Base-by-base conservation (phyloP, 2,888 invertebrate species). In the Congeria kusceri region DNA sequence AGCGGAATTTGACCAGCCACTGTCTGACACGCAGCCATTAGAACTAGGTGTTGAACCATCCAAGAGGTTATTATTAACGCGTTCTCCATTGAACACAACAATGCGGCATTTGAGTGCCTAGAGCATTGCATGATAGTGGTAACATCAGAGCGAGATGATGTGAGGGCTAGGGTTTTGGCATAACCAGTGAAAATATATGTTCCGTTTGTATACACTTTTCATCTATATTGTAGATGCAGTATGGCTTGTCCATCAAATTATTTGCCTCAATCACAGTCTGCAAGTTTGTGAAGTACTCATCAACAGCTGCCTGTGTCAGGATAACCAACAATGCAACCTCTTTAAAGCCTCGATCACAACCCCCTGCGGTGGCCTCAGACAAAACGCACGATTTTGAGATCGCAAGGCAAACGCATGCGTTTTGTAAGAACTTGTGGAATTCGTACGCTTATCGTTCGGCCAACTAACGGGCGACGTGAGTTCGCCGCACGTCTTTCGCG, bases 181-280 rank as follows among this genome's bases (percentile, higher is more conserved):
- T 32, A 11, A 25, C 44, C 20, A 20, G 44, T 63, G 63, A 63
- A 39, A 44, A 63, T 44, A 25, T 63, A 49, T 70, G 63, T 27
- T 70, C 63, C 23, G 70, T 62, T 18, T 39, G 47, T 32, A 59
- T 68, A 28, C 68, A 39, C n/a, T 68, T 32, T 56, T 68, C 59
- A 47, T 65, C 64, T 46, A 66, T 28, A 25, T 66, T 66, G 11
- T 61, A 61, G 3, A 73, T 61, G 39, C 57, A 49, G 20, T 65
- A 44, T 13, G 72, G 72, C 32, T 47, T 72, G 72, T 72, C 39
- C 4, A 62, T 25, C 44, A 70, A 32, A 32, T 64, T 61, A 56
- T 62, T 69, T n/a, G n/a, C 27, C n/a, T 46, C 15, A 11, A 67
- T 4, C 1, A 67, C 62, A 27, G 47, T 56, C 1, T 59, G 27